These are phyloP conservation scores for Corbicula japonica DNA, from an alignment of 2,888 invertebrate species.

Conservation along the genomic window DNA sequence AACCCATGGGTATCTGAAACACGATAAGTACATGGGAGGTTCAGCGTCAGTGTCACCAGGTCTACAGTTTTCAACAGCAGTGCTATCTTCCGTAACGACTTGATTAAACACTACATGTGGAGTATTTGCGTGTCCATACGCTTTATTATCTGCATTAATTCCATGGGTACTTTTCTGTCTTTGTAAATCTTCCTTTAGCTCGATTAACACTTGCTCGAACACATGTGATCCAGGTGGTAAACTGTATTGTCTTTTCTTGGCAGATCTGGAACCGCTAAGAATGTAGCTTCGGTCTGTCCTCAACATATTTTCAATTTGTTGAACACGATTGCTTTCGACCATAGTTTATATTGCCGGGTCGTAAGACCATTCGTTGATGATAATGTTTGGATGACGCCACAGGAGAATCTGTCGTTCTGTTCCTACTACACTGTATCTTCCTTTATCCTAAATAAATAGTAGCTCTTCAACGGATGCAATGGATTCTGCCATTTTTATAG, in stretches of 20 bases:
- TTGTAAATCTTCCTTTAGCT: neutral
- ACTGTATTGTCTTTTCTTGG: neutral
- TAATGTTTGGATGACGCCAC: no score
- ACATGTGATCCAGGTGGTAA: neutral
- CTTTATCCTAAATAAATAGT: no score
- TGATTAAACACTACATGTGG: neutral
- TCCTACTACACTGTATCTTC: no score
- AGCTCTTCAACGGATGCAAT: no score
- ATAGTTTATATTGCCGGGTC: neutral
- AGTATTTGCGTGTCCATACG: neutral
- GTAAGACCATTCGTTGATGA: no score
- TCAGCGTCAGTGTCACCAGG: neutral
- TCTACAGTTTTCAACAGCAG: neutral
- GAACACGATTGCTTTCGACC: neutral
- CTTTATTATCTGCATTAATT: neutral
- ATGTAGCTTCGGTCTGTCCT: neutral
- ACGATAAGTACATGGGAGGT: slow-evolving; percentile 15
- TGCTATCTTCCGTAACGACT: neutral
- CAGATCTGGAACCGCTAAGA: neutral
- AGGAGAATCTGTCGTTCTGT: no score
- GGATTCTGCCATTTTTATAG: no score
- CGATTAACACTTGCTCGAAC: slow-evolving; percentile 3
- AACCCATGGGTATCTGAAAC: slow-evolving; percentile 22
- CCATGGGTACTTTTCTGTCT: neutral
- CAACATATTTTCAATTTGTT: neutral